Evolutionary conservation across 2,888 invertebrate genomes (phyloP).

Genomic region (Branchellion lobata): DNA sequence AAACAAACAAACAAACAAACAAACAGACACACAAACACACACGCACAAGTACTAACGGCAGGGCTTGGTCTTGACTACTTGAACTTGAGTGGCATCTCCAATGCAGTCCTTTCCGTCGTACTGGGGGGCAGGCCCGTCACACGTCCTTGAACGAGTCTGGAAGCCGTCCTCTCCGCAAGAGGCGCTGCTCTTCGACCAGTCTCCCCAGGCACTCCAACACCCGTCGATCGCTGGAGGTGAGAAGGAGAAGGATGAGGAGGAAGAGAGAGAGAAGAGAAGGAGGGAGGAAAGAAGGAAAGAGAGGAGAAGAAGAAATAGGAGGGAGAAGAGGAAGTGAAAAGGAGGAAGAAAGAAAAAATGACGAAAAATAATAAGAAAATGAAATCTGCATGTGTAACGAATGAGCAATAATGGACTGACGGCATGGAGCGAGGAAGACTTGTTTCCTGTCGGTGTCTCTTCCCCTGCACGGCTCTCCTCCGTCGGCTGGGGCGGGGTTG

Average conservation of each 20-base stretch:
- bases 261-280: no score
- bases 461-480: constrained; percentile 52
- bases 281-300: not conserved
- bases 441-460: constrained; percentile 28
- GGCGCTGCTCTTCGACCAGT: constrained; percentile 44
- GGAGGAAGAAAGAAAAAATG: not conserved
- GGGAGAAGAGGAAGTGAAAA: no score
- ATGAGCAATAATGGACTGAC: constrained; percentile 21
- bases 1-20: no score
- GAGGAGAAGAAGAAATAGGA: not conserved
- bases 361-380: no score
- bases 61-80: constrained; percentile 33
- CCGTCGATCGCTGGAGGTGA: constrained; percentile 45
- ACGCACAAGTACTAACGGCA: constrained; percentile 45
- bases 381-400: no score
- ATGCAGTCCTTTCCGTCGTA: constrained; percentile 45
- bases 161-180: constrained; percentile 46
- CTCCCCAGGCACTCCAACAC: constrained; percentile 46
- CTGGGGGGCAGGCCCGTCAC: constrained; percentile 46
- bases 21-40: no score
- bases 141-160: constrained; percentile 42
- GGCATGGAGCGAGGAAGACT: constrained; percentile 25
- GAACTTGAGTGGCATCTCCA: constrained; percentile 40
- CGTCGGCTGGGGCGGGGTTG: constrained; percentile 51
- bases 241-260: not conserved